Conservation (phyloP, 2,888 invertebrate genomes). For the Girardia tigrina region DNA sequence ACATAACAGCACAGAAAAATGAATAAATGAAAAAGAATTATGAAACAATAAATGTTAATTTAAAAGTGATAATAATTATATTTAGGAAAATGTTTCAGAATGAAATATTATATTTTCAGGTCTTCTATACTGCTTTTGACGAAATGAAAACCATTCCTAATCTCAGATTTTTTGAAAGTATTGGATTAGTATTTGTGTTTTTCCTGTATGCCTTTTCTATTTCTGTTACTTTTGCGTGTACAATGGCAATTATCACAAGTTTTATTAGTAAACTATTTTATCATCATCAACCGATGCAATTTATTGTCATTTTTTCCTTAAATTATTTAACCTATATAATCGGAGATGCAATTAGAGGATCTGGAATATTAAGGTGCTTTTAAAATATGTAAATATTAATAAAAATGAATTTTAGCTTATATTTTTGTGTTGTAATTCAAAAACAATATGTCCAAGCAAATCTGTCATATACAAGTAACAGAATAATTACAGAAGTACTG, state of each 20-base stretch:
- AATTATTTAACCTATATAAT: conserved; percentile 21
- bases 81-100: too few species aligned
- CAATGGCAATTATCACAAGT: conserved; percentile 23
- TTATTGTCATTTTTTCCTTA: background rate
- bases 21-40: too few species aligned
- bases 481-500: conserved; percentile 14
- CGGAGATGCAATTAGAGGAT: background rate
- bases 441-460: conserved; percentile 24
- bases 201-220: conserved; percentile 10
- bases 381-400: background rate
- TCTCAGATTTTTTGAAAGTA: conserved; percentile 11
- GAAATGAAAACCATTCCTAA: conserved; percentile 25
- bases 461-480: background rate
- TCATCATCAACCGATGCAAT: conserved; percentile 11
- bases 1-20: too few species aligned
- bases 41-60: too few species aligned
- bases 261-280: conserved; percentile 24
- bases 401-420: background rate
- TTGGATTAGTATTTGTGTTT: background rate
- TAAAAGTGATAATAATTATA: too few species aligned
- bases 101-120: too few species aligned
- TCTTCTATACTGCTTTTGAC: conserved; percentile 24
- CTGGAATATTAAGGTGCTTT: background rate
- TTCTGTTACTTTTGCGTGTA: background rate
- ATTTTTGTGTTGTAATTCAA: conserved; percentile 27